Conservation (phyloP, 2,888 invertebrate species). For the Nephrotoma flavescens region DNA sequence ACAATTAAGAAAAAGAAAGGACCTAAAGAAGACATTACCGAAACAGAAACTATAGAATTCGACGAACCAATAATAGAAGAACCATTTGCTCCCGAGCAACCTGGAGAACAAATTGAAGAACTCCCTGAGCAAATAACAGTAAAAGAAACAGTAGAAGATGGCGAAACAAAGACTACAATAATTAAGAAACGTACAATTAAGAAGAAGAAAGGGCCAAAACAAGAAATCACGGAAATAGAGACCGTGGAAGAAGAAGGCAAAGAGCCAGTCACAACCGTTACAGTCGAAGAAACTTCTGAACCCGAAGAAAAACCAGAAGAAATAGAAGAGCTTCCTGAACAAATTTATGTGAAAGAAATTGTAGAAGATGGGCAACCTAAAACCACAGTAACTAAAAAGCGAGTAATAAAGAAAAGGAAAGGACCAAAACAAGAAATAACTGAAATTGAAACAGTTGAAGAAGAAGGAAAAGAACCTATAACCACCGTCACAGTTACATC, state of each 20-base stretch:
- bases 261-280: constrained; percentile 26
- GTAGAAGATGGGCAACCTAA: constrained; percentile 20
- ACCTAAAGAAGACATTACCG: constrained; percentile 23
- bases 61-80: constrained; percentile 22
- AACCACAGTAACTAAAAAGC: constrained; percentile 20
- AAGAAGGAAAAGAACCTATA: constrained; percentile 21
- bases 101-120: constrained; percentile 11
- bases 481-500: neutral
- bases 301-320: constrained; percentile 17
- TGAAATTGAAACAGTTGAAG: constrained; percentile 20
- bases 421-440: constrained; percentile 19
- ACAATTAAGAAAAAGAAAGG: constrained; percentile 24
- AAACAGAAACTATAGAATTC: constrained; percentile 28
- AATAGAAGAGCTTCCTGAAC: constrained; percentile 11
- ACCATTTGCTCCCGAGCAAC: constrained; percentile 18
- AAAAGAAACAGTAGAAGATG: neutral
- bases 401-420: constrained; percentile 19
- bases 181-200: constrained; percentile 18
- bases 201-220: constrained; percentile 22
- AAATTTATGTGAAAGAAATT: constrained; percentile 19
- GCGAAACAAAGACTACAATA: constrained; percentile 17
- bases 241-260: constrained; percentile 22
- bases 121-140: constrained; percentile 11
- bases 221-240: constrained; percentile 23
- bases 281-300: constrained; percentile 21